phyloP scores from a whole-genome alignment of 2,113 vertebrate species.

The Azemiops feae region DNA sequence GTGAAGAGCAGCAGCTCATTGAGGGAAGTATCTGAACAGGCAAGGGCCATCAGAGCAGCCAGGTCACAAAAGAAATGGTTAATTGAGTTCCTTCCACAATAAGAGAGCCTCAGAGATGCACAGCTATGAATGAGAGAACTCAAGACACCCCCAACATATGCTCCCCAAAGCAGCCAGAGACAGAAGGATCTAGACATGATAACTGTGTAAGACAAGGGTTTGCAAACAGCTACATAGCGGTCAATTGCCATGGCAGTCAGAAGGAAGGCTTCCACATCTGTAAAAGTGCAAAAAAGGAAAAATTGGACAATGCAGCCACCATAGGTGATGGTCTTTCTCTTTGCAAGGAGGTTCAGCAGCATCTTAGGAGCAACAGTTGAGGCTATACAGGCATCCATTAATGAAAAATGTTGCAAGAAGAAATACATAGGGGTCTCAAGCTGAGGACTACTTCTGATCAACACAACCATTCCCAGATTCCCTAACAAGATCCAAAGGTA shows the following conservation, averaged over 20 bases:
- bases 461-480: neutral
- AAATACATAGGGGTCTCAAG: slow-evolving; percentile 12
- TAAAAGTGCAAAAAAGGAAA: slow-evolving; percentile 6
- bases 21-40: neutral
- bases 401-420: slow-evolving; percentile 4
- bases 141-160: slow-evolving; percentile 15
- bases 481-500: neutral
- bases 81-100: neutral
- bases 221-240: slow-evolving; percentile 49
- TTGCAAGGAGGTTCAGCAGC: neutral
- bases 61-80: slow-evolving; percentile 14
- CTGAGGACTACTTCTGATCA: neutral
- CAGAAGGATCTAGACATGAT: slow-evolving; percentile 41
- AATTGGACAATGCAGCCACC: neutral
- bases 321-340: neutral
- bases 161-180: slow-evolving; percentile 21
- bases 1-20: neutral
- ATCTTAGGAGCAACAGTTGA: slow-evolving; percentile 1
- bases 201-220: slow-evolving; percentile 36
- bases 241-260: slow-evolving; percentile 52
- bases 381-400: slow-evolving; percentile 10
- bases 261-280: neutral
- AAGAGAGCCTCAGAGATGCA: neutral
- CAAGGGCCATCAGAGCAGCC: neutral
- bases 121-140: neutral